phyloP scores from a whole-genome alignment of 2,888 invertebrate species.

The Cheilosia vulpina region DNA sequence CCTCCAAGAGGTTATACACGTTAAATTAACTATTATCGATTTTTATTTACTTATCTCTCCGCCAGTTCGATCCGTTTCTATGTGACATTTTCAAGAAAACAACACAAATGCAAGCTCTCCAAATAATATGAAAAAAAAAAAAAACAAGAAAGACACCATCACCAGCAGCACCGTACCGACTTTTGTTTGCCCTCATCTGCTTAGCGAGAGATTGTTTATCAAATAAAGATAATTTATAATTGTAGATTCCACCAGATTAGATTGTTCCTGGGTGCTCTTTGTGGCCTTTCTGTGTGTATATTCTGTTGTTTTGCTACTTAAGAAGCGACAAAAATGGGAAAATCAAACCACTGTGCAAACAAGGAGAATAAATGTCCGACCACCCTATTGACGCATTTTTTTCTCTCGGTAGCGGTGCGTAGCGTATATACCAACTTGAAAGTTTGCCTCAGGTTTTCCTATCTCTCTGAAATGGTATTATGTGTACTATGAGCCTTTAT shows the following conservation, averaged over 20 bases:
- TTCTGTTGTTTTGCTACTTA: constrained; percentile 61
- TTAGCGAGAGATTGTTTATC: constrained; percentile 65
- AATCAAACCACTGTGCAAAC: constrained; percentile 21
- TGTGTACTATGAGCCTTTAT: constrained; percentile 6
- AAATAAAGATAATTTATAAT: constrained; percentile 73
- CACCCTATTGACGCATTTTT: constrained; percentile 28
- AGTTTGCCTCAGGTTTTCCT: constrained; percentile 3
- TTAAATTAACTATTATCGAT: constrained; percentile 71
- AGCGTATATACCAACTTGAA: constrained; percentile 20
- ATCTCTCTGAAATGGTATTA: constrained; percentile 16
- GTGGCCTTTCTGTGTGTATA: constrained; percentile 15
- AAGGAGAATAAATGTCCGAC: neutral
- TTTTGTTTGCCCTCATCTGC: constrained; percentile 63
- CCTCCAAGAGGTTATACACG: constrained; percentile 49
- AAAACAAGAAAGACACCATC: neutral
- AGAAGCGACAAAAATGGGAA: constrained; percentile 47
- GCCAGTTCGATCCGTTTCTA: constrained; percentile 21
- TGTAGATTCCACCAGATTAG: constrained; percentile 72
- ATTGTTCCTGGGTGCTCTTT: constrained; percentile 5
- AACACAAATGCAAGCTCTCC: neutral
- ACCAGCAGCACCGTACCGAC: neutral
- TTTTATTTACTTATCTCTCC: constrained; percentile 47
- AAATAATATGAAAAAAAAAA: constrained; percentile 8
- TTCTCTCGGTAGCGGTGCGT: constrained; percentile 10
- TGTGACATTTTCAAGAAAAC: constrained; percentile 44